Conservation (phyloP, 2,113 vertebrate genomes). For the Lepisosteus osseus region DNA sequence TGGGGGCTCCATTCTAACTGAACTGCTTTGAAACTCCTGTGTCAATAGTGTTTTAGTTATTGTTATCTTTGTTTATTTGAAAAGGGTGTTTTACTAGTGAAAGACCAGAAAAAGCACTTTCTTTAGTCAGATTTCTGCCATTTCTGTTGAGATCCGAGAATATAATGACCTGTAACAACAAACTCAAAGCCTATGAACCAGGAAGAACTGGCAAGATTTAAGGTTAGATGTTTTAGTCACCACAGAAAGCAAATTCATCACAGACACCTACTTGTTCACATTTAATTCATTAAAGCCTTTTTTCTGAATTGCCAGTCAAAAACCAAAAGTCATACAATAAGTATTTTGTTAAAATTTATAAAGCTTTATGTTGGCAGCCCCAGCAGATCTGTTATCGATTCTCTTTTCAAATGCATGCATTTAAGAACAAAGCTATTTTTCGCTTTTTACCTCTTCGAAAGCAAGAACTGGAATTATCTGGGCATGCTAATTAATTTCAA, state of each 20-base stretch:
- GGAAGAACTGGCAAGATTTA: constrained; percentile 19
- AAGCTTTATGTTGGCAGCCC: constrained; percentile 8
- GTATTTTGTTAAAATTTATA: constrained; percentile 3
- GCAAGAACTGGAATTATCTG: too few species aligned
- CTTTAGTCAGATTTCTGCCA: background rate
- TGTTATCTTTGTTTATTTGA: too few species aligned
- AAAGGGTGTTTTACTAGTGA: too few species aligned
- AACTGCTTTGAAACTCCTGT: background rate
- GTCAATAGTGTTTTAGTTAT: background rate
- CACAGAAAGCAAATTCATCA: background rate
- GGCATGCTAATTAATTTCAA: too few species aligned
- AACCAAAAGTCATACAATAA: background rate
- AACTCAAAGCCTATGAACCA: background rate
- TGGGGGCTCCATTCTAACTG: background rate
- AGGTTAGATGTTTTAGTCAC: constrained; percentile 38
- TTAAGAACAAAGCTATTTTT: too few species aligned
- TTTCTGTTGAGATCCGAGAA: background rate
- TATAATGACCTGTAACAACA: background rate
- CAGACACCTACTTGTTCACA: background rate
- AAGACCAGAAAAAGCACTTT: too few species aligned
- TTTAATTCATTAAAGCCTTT: background rate
- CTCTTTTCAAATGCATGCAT: too few species aligned
- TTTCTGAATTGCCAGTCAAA: background rate
- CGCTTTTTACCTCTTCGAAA: too few species aligned
- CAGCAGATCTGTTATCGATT: background rate